Base-by-base conservation (phyloP, 53 echinoderm and acorn worm genomes). In the Astropecten irregularis region DNA sequence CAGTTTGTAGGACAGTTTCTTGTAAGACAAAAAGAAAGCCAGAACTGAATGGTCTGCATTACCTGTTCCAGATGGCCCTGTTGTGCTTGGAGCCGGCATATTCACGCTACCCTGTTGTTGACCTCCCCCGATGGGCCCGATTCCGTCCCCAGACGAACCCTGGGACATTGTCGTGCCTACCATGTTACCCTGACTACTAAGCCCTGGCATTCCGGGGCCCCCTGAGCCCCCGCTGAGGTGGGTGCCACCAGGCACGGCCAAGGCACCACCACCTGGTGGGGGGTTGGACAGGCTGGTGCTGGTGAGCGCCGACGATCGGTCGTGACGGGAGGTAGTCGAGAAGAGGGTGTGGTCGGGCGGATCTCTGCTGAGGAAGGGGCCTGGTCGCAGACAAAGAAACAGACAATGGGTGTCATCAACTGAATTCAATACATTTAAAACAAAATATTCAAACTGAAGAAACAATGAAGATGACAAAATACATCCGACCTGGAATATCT, bases 331-430 rank as follows among this genome's bases (percentile, higher is more conserved):
- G 57, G 67, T 49, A 76, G 76, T 88, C 53, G 64, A 57, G 73
- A 95, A 95, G 57, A 95, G 86, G 72, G 82, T 89, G 83, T 72
- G 77, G 82, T 95, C 95, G 21, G 89, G 89, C 63, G 83, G 91
- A 53, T 95, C 91, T 51, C 84, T 83, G 51, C 79, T 86, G 42
- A 95, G 77, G 84, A 89, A 86, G 42, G 95, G 95, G 57, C 92
- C 95, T 95, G 77, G 0, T 38, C 50, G 26, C n/a, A n/a, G 53
- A 35, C 18, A 62, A 66, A 61, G 36, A 63, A 64, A 7, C 13
- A 27, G 28, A n/a, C n/a, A n/a, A n/a, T n/a, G n/a, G n/a, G n/a
- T n/a, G n/a, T n/a, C n/a, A n/a, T n/a, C 19, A 21, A n/a, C n/a
- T n/a, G n/a, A n/a, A n/a, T n/a, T n/a, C n/a, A n/a, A n/a, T n/a